Percentiles rank a stretch among this genome's conserved stretches.
Conservation (phyloP, 2,113 vertebrate genomes). For the Caloenas nicobarica region DNA sequence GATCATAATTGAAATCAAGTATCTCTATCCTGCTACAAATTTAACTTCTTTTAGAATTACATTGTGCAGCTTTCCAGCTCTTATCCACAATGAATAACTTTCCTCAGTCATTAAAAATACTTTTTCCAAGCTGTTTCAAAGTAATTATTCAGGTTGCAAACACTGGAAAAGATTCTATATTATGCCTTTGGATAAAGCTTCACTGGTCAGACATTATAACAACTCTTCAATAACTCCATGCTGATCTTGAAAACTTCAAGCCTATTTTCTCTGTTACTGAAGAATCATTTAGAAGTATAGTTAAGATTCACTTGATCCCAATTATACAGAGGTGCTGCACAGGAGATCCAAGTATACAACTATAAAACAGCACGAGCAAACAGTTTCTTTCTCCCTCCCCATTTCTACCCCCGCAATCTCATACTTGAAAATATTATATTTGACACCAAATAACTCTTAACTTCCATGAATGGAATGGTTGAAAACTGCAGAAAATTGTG, state of each 20-base stretch:
- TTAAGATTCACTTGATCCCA: background rate
- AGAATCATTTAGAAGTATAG: background rate
- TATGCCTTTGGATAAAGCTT: background rate
- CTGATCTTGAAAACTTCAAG: background rate
- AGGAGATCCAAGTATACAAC: background rate
- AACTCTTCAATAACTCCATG: background rate
- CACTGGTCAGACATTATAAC: background rate
- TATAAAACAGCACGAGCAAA: background rate
- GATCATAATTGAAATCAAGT: background rate
- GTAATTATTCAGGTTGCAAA: background rate
- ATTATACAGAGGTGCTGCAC: background rate
- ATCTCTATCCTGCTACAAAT: background rate
- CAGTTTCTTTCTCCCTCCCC: background rate
- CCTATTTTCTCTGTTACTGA: background rate
- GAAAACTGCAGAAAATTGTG: background rate
- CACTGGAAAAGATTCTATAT: background rate
- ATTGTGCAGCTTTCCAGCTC: background rate
- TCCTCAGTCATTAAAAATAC: slow-evolving; percentile 1
- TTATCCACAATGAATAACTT: background rate
- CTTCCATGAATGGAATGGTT: background rate
- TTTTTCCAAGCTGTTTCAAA: background rate
- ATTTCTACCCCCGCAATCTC: background rate
- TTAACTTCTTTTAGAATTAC: background rate
- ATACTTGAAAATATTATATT: background rate
- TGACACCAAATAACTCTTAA: background rate